Evolutionary conservation across 2,888 invertebrate species (phyloP).

Genomic region (Plagiodera versicolora): DNA sequence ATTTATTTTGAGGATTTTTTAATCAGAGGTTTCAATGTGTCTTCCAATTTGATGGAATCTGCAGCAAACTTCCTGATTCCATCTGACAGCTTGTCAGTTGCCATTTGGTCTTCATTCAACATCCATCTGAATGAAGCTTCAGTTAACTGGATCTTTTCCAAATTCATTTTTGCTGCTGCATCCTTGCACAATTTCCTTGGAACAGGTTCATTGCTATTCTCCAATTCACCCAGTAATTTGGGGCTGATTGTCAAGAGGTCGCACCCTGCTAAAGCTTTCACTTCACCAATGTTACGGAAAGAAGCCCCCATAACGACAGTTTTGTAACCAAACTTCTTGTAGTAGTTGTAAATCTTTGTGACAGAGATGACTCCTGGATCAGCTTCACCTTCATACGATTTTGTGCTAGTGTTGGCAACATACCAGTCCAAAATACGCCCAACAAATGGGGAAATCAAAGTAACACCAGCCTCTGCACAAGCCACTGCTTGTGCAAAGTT

Average conservation of each 20-base stretch:
- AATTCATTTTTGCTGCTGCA: slow-evolving; percentile 67
- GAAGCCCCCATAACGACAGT: slow-evolving; percentile 99
- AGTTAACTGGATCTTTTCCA: slow-evolving; percentile 76
- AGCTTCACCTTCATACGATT: slow-evolving; percentile 78
- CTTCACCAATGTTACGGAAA: slow-evolving; percentile 94
- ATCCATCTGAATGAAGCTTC: slow-evolving; percentile 94
- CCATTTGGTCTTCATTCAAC: slow-evolving; percentile 98
- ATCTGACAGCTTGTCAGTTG: slow-evolving; percentile 93
- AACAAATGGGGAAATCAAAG: slow-evolving; percentile 98
- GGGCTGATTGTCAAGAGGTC: slow-evolving; percentile 97
- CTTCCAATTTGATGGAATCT: slow-evolving; percentile 87
- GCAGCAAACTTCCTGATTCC: slow-evolving; percentile 97
- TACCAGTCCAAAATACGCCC: slow-evolving; percentile 98
- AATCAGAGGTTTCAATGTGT: slow-evolving; percentile 57
- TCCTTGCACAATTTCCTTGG: slow-evolving; percentile 63
- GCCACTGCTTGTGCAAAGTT: slow-evolving; percentile 96
- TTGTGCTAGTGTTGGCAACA: slow-evolving; percentile 84
- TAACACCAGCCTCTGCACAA: slow-evolving; percentile 96
- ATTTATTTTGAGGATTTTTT: neutral
- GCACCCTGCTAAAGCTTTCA: slow-evolving; percentile 91
- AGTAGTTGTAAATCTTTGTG: slow-evolving; percentile 95
- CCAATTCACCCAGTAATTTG: slow-evolving; percentile 83
- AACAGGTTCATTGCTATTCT: slow-evolving; percentile 71
- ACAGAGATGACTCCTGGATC: slow-evolving; percentile 97
- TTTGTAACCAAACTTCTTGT: slow-evolving; percentile 96